A percentile compares a stretch with the other conserved stretches of the same genome.
Conservation (phyloP, 2,113 vertebrate species). For the Hippocampus comes region DNA sequence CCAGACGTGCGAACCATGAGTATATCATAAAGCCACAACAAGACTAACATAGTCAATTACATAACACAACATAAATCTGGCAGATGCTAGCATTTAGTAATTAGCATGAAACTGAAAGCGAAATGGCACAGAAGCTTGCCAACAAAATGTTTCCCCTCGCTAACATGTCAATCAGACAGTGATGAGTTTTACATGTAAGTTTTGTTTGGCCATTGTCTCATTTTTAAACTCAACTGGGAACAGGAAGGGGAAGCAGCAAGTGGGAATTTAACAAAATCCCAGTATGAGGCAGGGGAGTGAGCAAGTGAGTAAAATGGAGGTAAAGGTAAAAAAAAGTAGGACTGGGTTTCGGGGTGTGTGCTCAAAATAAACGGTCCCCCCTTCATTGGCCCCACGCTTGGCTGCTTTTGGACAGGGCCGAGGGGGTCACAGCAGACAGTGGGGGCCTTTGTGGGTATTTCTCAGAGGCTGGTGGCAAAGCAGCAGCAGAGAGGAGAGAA, state of each 20-base stretch:
- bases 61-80: not conserved
- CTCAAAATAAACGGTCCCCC: slow-evolving; percentile 44
- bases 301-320: slow-evolving; percentile 11
- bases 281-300: slow-evolving; percentile 4
- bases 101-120: not conserved
- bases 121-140: not conserved
- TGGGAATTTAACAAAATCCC: slow-evolving; percentile 19
- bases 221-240: slow-evolving; percentile 69
- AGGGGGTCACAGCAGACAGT: slow-evolving; percentile 73
- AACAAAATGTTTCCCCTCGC: not conserved
- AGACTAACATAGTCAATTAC: not conserved
- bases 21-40: not conserved
- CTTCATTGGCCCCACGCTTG: slow-evolving; percentile 52
- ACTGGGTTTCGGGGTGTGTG: slow-evolving; percentile 28
- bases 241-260: not conserved
- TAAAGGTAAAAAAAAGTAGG: slow-evolving; percentile 35
- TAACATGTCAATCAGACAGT: not conserved
- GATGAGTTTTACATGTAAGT: not conserved
- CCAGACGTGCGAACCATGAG: not conserved
- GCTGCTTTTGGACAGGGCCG: slow-evolving; percentile 49
- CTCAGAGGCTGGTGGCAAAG: slow-evolving; percentile 69
- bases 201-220: slow-evolving; percentile 66
- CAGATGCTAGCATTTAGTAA: too few species aligned
- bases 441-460: slow-evolving; percentile 88
- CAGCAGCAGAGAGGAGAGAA: slow-evolving; percentile 72